Base-by-base conservation (phyloP, 23 tunicate species). In the Ascidia mentula region DNA sequence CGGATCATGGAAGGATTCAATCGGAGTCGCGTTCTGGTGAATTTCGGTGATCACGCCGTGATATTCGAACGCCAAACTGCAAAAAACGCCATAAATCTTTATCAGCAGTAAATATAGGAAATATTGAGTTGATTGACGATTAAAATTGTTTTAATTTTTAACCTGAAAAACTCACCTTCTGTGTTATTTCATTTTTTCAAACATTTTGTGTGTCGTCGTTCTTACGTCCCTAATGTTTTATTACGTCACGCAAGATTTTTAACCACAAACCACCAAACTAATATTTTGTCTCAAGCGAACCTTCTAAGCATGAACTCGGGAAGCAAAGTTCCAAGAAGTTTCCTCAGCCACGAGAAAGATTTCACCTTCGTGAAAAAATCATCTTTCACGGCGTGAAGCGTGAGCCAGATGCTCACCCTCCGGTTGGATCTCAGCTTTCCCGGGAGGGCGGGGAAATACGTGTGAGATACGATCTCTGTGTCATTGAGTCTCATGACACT, bases 1-100 rank as follows among this genome's bases (percentile, higher is more conserved):
- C 26, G 37, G 69, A 40, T 77, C 80, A 15, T 77, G 80, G 7
- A 77, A 30, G 8, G 80, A 77, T 22, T 42, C 80, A 15, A 46
- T 28, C 15, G 69, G 37, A 0, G 69, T 77, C 6, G 60, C 80
- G 40, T 74, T 74, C 80, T 38, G 35, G 60, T 77, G 69, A n/a
- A 77, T 2, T 31, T 77, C 80, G 9, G 45, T 69, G 17, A 40
- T 36, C 5, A 31, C 34, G 80, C 28, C 32, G 69, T 40, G 80
- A 4, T 45, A 46, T 4, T 45, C 6, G 37, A 77, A 77, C 35
- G 80, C 69, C 31, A 77, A 15, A 31, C 80, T 77, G 80, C 17
- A 13, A 9, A 42, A 12, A 42, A 42, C 12, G 53, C 15, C 15
- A 9, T 9, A 42, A 42, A 42, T 42, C n/a, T n/a, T n/a, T n/a